These are phyloP conservation scores for Numenius arquata DNA, from an alignment of 2,113 vertebrate genomes.

Conservation along the genomic window DNA sequence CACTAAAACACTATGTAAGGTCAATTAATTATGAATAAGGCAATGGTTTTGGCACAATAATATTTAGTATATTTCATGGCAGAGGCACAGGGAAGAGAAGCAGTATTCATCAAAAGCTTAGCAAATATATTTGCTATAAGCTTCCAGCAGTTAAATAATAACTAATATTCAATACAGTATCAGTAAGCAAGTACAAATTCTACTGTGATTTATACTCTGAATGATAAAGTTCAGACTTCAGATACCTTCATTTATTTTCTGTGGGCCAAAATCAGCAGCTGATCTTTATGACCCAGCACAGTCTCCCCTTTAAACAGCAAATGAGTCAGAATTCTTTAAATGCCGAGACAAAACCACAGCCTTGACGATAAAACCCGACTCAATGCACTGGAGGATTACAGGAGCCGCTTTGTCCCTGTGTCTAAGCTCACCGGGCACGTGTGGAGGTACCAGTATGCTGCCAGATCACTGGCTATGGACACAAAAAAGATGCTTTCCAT, in stretches of 20 bases:
- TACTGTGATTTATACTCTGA: not conserved
- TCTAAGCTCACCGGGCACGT: not conserved
- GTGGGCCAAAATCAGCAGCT: not conserved
- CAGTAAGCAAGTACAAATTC: not conserved
- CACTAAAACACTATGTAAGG: not conserved
- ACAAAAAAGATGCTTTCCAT: not conserved
- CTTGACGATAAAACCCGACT: not conserved
- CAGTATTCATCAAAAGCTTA: not conserved
- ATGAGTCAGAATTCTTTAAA: conserved; percentile 2
- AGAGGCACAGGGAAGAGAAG: not conserved
- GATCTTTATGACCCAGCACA: not conserved
- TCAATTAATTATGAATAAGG: conserved; percentile 1
- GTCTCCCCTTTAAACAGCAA: not conserved
- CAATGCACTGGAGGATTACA: not conserved
- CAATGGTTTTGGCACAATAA: not conserved
- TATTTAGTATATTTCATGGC: not conserved
- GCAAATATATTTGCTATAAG: not conserved
- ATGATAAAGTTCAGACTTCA: not conserved
- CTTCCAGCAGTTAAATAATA: not conserved
- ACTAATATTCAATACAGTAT: not conserved
- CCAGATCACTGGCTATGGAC: not conserved
- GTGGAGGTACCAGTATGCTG: not conserved
- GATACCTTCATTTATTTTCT: not conserved
- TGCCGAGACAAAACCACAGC: not conserved
- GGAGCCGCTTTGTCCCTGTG: not conserved